Conservation (phyloP, 1,140 invertebrate genomes). For the Potamilus streckersoni region DNA sequence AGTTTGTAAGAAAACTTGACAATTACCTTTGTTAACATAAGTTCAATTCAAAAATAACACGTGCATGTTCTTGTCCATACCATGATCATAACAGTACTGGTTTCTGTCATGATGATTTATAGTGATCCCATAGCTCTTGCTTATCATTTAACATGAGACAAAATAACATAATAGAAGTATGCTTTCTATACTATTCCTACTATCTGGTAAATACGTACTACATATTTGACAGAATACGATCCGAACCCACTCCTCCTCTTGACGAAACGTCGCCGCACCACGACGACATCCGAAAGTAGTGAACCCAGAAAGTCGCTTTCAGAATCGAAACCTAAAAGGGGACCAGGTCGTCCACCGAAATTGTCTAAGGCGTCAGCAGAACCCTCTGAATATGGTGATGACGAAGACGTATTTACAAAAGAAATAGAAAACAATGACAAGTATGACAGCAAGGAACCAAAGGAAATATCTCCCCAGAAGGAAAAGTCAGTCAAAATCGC, state of each 20-base stretch:
- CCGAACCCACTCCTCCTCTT: constrained; percentile 80
- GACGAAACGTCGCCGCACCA: constrained; percentile 78
- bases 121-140: too few species aligned
- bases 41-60: too few species aligned
- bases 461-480: too few species aligned
- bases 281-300: constrained; percentile 70
- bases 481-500: too few species aligned
- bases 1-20: too few species aligned
- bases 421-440: not conserved
- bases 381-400: constrained; percentile 31
- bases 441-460: too few species aligned
- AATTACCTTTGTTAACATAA: too few species aligned
- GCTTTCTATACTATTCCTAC: not conserved
- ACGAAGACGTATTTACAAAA: constrained; percentile 24
- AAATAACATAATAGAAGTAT: too few species aligned
- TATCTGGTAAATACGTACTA: not conserved
- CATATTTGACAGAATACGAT: constrained; percentile 68
- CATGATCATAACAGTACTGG: too few species aligned
- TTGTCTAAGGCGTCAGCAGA: constrained; percentile 3
- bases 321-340: not conserved
- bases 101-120: too few species aligned
- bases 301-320: constrained; percentile 40
- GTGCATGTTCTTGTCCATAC: too few species aligned
- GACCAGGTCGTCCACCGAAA: constrained; percentile 1
- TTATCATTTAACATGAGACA: too few species aligned